phyloP scores from a whole-genome alignment of 2,888 invertebrate genomes.

The Epinotia demarniana region DNA sequence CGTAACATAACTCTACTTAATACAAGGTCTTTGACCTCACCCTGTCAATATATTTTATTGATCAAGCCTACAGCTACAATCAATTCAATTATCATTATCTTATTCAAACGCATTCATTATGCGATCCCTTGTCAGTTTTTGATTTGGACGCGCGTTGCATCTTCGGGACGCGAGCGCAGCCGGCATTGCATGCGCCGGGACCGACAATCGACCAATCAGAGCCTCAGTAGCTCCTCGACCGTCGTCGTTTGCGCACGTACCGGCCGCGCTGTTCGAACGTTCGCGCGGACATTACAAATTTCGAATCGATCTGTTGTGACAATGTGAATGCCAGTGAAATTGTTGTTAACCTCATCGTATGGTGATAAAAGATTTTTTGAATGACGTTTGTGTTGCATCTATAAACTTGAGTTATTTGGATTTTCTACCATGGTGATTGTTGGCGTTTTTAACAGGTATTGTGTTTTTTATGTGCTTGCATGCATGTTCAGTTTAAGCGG shows the following conservation, averaged over 20 bases:
- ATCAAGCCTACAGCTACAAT: constrained; percentile 14
- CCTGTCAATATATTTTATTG: constrained; percentile 18
- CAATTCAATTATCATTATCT: constrained; percentile 49
- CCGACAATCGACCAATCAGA: constrained; percentile 61
- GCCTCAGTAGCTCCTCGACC: constrained; percentile 66
- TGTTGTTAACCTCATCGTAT: constrained; percentile 49
- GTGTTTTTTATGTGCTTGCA: constrained; percentile 23
- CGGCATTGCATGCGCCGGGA: constrained; percentile 51
- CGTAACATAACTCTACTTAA: too few species aligned
- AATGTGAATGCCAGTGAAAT: constrained; percentile 40
- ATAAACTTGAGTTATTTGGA: constrained; percentile 51
- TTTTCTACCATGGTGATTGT: constrained; percentile 83
- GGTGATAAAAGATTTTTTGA: constrained; percentile 65
- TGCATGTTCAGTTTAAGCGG: not conserved
- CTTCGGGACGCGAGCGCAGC: constrained; percentile 53
- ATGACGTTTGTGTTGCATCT: constrained; percentile 50
- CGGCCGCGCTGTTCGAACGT: constrained; percentile 57
- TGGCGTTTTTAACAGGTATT: constrained; percentile 81
- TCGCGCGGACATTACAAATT: constrained; percentile 58
- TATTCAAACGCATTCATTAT: constrained; percentile 47
- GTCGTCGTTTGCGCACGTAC: constrained; percentile 59
- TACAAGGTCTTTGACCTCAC: constrained; percentile 24
- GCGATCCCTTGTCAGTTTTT: constrained; percentile 51
- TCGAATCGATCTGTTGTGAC: constrained; percentile 56
- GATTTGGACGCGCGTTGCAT: constrained; percentile 62